phyloP scores from a whole-genome alignment of 2,113 vertebrate genomes.

The Agelaius tricolor region DNA sequence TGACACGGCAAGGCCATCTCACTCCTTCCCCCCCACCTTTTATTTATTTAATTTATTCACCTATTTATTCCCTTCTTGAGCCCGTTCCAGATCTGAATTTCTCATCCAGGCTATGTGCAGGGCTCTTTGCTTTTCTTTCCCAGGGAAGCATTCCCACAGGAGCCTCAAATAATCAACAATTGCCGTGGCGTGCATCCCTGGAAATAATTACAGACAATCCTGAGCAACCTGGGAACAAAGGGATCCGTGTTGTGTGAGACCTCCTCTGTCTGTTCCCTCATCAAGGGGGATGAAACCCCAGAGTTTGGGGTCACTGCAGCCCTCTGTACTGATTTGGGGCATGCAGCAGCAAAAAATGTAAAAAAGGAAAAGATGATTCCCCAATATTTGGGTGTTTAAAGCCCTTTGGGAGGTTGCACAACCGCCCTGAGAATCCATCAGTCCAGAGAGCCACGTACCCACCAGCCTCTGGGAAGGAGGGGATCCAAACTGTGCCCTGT shows the following conservation, averaged over 20 bases:
- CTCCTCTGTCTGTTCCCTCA: background rate
- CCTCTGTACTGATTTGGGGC: background rate
- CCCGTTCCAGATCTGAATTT: conserved; percentile 9
- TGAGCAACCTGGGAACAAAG: background rate
- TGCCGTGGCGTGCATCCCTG: conserved; percentile 20
- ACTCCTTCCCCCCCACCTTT: background rate
- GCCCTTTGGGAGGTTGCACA: background rate
- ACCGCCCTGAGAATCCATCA: accelerated
- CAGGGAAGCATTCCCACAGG: conserved; percentile 36
- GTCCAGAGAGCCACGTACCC: background rate
- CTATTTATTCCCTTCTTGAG: conserved; percentile 40
- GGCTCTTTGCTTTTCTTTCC: conserved; percentile 18
- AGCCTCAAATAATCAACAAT: conserved; percentile 55
- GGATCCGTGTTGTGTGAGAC: background rate
- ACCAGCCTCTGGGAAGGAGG: background rate
- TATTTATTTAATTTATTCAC: conserved; percentile 53
- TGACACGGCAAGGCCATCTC: conserved; percentile 37
- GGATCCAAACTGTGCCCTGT: accelerated
- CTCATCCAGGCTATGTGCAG: background rate
- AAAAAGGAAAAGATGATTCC: background rate
- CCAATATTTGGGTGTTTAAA: background rate
- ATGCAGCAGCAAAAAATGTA: background rate
- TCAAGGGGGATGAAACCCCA: background rate
- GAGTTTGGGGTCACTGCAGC: background rate
- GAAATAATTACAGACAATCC: conserved; percentile 31